Percentiles rank a stretch among this genome's conserved stretches.
Conservation (phyloP, 2,113 vertebrate genomes). For the Gnathonemus longibarbis region DNA sequence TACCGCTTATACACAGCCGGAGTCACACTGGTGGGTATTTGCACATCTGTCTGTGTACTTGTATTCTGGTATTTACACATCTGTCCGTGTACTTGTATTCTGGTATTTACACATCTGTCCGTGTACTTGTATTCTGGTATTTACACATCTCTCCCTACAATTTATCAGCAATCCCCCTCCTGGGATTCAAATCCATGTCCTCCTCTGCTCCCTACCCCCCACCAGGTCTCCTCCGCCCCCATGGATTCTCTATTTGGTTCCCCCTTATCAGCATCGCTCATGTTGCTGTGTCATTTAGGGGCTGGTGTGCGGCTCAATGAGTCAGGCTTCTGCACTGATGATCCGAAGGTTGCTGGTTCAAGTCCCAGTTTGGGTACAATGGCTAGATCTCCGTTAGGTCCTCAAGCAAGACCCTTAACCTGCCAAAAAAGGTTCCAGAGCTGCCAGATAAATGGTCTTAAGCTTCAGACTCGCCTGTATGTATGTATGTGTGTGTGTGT, state of each 20-base stretch:
- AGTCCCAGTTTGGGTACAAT: background rate
- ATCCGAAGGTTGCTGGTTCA: background rate
- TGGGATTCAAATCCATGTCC: background rate
- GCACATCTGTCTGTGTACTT: background rate
- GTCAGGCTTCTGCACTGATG: background rate
- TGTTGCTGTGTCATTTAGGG: background rate
- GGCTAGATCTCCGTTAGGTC: background rate
- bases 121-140: background rate
- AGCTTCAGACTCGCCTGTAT: background rate
- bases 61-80: background rate
- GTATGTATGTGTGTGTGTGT: background rate
- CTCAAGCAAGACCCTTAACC: background rate
- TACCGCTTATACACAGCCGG: background rate
- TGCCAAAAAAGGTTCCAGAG: background rate
- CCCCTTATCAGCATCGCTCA: background rate
- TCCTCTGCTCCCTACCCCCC: background rate
- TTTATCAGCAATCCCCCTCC: background rate
- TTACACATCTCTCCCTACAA: background rate
- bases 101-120: background rate
- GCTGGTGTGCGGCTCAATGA: background rate
- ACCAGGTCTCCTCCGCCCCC: background rate
- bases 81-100: background rate
- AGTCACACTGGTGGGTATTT: background rate
- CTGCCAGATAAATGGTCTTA: background rate
- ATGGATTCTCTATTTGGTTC: background rate